A percentile compares a stretch with the other conserved stretches of the same genome.
These are phyloP conservation scores for Metopolophium dirhodum DNA, from an alignment of 1,140 invertebrate genomes.

Conservation along the genomic window DNA sequence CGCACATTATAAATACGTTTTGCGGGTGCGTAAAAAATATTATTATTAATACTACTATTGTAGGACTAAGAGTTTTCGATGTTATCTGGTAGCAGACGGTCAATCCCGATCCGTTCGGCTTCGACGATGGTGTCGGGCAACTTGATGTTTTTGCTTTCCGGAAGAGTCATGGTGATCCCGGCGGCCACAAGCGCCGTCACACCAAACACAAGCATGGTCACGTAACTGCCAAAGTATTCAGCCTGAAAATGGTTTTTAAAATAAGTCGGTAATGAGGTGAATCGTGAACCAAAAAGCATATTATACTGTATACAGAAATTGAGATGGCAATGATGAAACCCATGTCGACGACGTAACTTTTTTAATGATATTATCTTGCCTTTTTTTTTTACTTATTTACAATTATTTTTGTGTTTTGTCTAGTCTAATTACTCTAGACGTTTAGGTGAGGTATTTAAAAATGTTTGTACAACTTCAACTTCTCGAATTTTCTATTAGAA, in stretches of 20 bases:
- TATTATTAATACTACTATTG: not conserved
- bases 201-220: constrained; percentile 71
- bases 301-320: not conserved
- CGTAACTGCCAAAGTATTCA: constrained; percentile 26
- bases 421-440: no score
- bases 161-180: constrained; percentile 70
- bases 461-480: no score
- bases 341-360: not conserved
- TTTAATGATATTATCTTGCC: not conserved
- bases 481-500: no score
- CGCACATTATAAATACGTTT: not conserved
- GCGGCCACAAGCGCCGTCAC: constrained; percentile 69
- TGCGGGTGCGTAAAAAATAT: not conserved
- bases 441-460: no score
- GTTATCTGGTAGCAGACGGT: not conserved
- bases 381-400: not conserved
- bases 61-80: not conserved
- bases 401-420: no score
- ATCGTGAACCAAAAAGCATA: not conserved
- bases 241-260: not conserved
- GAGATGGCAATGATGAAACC: not conserved
- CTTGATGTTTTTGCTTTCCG: constrained; percentile 73
- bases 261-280: not conserved
- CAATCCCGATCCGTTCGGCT: constrained; percentile 67
- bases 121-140: constrained; percentile 75